Conservation (phyloP, 2,113 vertebrate species). For the Ancistrus triradiatus region DNA sequence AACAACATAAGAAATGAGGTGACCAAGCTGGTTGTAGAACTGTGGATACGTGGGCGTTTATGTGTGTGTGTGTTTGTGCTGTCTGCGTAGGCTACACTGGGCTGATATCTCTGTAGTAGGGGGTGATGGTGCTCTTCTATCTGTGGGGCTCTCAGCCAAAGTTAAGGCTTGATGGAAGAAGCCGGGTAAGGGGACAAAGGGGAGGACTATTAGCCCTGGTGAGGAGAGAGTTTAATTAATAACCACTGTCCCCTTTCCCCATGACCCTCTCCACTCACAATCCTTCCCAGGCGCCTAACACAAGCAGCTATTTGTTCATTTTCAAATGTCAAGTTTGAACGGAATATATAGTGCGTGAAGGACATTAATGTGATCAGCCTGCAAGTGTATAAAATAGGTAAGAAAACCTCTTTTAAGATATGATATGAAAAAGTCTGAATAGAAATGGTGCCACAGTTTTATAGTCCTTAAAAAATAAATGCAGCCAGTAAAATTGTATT, state of each 20-base stretch:
- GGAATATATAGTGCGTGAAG: slow-evolving; percentile 5
- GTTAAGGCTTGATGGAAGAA: slow-evolving; percentile 38
- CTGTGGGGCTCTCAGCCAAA: slow-evolving; percentile 57
- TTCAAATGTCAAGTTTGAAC: slow-evolving; percentile 30
- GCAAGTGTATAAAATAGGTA: slow-evolving; percentile 21
- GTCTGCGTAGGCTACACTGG: slow-evolving; percentile 9
- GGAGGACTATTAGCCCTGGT: slow-evolving; percentile 43
- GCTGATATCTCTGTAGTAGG: slow-evolving; percentile 32
- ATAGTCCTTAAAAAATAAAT: too few relatives aligned
- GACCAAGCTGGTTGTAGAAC: too few relatives aligned
- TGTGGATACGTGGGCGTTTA: slow-evolving; percentile 4
- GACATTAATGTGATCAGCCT: slow-evolving; percentile 23
- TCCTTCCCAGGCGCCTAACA: slow-evolving; percentile 47
- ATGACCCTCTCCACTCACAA: slow-evolving; percentile 58
- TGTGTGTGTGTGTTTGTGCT: slow-evolving; percentile 6
- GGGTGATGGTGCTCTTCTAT: slow-evolving; percentile 45
- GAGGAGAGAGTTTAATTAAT: slow-evolving; percentile 75
- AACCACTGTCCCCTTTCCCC: slow-evolving; percentile 68
- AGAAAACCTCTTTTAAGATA: too few relatives aligned
- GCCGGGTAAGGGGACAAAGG: slow-evolving; percentile 14
- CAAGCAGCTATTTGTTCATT: slow-evolving; percentile 45
- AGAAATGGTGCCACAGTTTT: too few relatives aligned
- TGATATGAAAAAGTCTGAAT: too few relatives aligned
- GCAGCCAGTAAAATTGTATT: too few relatives aligned
- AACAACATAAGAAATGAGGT: too few relatives aligned